A percentile compares a stretch with the other conserved stretches of the same genome.
Conservation (phyloP, 2,797 vertebrate species). For the Phalanger gymnotis region DNA sequence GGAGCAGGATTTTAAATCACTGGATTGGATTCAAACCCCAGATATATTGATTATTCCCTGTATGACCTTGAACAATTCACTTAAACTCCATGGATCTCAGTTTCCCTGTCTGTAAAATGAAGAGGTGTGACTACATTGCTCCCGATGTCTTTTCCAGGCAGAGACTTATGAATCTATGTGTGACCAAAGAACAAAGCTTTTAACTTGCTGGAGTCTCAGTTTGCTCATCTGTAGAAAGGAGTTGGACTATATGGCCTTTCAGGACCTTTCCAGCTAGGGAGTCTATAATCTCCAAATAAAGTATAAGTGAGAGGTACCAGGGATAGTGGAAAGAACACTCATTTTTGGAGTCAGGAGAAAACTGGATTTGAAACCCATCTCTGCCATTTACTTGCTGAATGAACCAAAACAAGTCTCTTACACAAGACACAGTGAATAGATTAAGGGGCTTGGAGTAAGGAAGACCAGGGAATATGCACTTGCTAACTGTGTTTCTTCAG, state of each 20-base stretch:
- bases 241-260: background rate
- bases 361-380: background rate
- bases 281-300: background rate
- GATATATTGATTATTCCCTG: background rate
- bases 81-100: background rate
- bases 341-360: background rate
- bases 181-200: background rate
- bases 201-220: background rate
- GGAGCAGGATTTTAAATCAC: background rate
- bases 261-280: background rate
- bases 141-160: background rate
- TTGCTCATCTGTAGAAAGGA: background rate
- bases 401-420: background rate
- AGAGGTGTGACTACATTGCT: background rate
- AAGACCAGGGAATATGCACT: background rate
- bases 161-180: background rate
- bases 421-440: background rate
- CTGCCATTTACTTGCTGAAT: background rate
- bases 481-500: background rate
- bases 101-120: background rate
- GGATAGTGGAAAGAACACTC: background rate
- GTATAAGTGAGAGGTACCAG: background rate
- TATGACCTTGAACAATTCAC: background rate
- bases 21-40: background rate
- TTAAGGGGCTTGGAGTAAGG: background rate